A percentile compares a stretch with the other conserved stretches of the same genome.
These are phyloP conservation scores for Sebastiscus albofasciatus DNA, from an alignment of 2,797 vertebrate species.

Conservation along the genomic window DNA sequence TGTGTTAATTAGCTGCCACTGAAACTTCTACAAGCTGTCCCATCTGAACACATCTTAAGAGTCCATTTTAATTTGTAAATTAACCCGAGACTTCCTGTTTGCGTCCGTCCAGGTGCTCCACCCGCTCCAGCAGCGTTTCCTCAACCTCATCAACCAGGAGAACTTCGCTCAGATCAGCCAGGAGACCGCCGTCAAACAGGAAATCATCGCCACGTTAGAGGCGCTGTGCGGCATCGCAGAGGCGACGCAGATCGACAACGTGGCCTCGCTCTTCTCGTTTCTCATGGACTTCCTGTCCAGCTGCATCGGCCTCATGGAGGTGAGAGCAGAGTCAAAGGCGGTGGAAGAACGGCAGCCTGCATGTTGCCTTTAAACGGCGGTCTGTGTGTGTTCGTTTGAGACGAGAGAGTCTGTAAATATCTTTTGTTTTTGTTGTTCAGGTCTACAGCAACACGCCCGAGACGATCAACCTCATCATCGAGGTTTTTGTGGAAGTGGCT, in stretches of 20 bases:
- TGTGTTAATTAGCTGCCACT: background rate
- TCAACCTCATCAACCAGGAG: slow-evolving; percentile 98
- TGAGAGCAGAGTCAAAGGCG: slow-evolving; percentile 35
- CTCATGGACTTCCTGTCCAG: slow-evolving; percentile 99
- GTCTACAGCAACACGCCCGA: slow-evolving; percentile 96
- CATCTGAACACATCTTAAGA: too few relatives aligned
- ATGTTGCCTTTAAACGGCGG: background rate
- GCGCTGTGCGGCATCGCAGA: slow-evolving; percentile 97
- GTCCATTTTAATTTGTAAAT: background rate
- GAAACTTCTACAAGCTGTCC: background rate
- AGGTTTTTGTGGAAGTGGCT: slow-evolving; percentile 99
- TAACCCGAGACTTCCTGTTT: background rate
- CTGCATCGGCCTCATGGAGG: slow-evolving; percentile 98
- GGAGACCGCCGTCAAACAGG: slow-evolving; percentile 94
- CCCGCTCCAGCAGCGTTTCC: slow-evolving; percentile 96
- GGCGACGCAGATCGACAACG: slow-evolving; percentile 98
- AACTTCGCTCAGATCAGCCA: slow-evolving; percentile 98
- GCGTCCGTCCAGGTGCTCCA: slow-evolving; percentile 89
- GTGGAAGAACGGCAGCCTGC: too few relatives aligned
- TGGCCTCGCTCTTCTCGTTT: slow-evolving; percentile 96
- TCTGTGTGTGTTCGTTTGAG: background rate
- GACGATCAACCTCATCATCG: slow-evolving; percentile 98
- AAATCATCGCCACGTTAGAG: slow-evolving; percentile 95
- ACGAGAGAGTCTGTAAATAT: too few relatives aligned
- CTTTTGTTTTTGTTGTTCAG: slow-evolving; percentile 32